phyloP scores from a whole-genome alignment of 2,113 vertebrate species.

The Xenopus borealis region DNA sequence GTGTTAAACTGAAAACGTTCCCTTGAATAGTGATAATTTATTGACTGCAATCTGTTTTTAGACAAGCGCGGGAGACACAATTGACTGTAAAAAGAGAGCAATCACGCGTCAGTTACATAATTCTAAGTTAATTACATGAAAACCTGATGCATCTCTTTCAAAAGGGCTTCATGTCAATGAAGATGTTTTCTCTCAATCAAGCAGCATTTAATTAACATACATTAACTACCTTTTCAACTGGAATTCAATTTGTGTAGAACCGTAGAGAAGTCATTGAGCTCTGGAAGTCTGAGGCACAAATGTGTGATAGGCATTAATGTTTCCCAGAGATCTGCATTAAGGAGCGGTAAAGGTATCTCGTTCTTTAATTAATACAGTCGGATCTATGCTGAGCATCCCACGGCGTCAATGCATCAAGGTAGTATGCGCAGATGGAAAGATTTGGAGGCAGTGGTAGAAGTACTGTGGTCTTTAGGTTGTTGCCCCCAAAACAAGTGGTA shows the following conservation, averaged over 20 bases:
- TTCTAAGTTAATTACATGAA: conserved; percentile 39
- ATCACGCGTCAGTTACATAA: conserved; percentile 36
- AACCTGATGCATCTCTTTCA: conserved; percentile 37
- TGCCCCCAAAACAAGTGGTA: no score
- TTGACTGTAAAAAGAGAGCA: conserved; percentile 31
- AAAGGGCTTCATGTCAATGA: conserved; percentile 32
- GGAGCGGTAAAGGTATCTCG: conserved; percentile 9
- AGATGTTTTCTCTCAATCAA: conserved; percentile 43
- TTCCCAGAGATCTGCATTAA: conserved; percentile 11
- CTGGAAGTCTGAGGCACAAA: conserved; percentile 19
- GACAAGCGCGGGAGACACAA: conserved; percentile 34
- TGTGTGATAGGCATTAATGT: conserved; percentile 19
- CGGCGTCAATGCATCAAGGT: not conserved
- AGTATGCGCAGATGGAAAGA: no score
- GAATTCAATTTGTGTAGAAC: conserved; percentile 34
- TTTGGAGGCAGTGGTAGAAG: no score
- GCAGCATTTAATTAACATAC: conserved; percentile 44
- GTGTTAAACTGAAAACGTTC: conserved; percentile 16
- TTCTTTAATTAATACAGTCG: not conserved
- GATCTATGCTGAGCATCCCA: not conserved
- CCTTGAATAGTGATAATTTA: not conserved
- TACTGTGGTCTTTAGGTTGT: no score
- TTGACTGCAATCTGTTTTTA: conserved; percentile 24
- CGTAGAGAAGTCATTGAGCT: conserved; percentile 15
- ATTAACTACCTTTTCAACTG: conserved; percentile 37